Percentiles rank a stretch among this genome's conserved stretches.
These are phyloP conservation scores for Rhineura floridana DNA, from an alignment of 2,113 vertebrate genomes.

Conservation along the genomic window DNA sequence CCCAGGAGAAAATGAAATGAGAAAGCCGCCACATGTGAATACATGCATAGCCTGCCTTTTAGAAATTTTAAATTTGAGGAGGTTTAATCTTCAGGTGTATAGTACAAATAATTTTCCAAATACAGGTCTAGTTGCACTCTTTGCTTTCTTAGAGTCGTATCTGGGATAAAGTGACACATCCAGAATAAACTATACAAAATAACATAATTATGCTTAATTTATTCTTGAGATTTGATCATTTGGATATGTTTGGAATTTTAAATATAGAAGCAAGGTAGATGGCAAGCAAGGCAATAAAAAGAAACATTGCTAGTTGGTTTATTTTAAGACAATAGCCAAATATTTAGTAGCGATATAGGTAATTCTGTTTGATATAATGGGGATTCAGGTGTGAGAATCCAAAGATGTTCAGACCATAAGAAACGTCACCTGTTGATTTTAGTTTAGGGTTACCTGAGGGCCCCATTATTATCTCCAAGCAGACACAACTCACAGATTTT, in stretches of 20 bases:
- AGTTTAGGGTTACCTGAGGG: neutral
- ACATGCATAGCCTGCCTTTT: neutral
- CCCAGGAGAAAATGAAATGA: neutral
- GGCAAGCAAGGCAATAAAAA: neutral
- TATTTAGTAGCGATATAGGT: no score
- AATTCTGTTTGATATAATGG: no score
- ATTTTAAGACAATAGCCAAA: neutral
- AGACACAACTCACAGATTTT: neutral
- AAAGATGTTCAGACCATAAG: neutral
- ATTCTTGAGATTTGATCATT: neutral
- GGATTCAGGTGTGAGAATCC: neutral
- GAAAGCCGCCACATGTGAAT: neutral
- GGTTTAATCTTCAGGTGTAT: neutral
- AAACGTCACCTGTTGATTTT: neutral
- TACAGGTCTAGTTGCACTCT: neutral
- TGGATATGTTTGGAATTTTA: neutral
- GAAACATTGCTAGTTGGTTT: neutral
- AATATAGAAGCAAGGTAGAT: neutral
- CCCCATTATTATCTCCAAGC: neutral
- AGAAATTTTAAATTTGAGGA: neutral
- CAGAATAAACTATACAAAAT: neutral
- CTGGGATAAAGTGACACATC: neutral
- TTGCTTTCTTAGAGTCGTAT: neutral
- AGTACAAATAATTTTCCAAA: neutral
- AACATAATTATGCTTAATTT: neutral